A percentile compares a stretch with the other conserved stretches of the same genome.
Evolutionary conservation across 1,140 invertebrate genomes (phyloP).

Genomic region (Macrosteles quadrilineatus): DNA sequence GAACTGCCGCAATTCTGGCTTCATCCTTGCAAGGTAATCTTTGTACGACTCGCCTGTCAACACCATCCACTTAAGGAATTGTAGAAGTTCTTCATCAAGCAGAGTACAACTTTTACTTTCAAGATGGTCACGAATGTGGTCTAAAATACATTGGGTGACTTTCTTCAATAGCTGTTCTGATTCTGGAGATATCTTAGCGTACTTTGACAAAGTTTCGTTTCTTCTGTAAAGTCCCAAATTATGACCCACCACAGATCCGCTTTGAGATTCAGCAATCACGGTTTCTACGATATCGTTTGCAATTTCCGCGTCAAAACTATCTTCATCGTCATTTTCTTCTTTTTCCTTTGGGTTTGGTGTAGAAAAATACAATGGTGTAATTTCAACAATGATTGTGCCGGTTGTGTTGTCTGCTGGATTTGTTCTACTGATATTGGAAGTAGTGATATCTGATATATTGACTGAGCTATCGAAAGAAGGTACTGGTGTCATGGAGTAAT

Average conservation of each 20-base stretch:
- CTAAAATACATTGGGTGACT: background rate
- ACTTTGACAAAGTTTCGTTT: background rate
- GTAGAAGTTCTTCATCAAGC: background rate
- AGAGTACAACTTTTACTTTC: background rate
- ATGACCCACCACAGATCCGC: background rate
- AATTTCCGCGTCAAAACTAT: background rate
- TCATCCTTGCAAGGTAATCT: background rate
- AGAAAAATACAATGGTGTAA: background rate
- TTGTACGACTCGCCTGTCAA: background rate
- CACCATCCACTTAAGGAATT: constrained; percentile 15
- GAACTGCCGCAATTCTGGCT: too few species aligned
- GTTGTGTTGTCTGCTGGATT: background rate
- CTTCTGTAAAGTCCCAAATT: background rate
- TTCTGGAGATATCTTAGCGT: background rate
- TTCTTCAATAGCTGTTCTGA: background rate
- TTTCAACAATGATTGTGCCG: too few species aligned
- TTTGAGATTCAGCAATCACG: constrained; percentile 8
- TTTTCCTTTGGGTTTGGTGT: background rate
- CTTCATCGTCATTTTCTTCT: background rate
- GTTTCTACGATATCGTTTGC: constrained; percentile 16
- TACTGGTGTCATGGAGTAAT: too few species aligned
- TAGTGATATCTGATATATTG: too few species aligned
- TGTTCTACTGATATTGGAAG: too few species aligned
- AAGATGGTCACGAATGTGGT: background rate
- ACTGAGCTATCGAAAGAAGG: too few species aligned